Base-by-base conservation (phyloP, 2,113 vertebrate species). In the Glaucidium brasilianum region DNA sequence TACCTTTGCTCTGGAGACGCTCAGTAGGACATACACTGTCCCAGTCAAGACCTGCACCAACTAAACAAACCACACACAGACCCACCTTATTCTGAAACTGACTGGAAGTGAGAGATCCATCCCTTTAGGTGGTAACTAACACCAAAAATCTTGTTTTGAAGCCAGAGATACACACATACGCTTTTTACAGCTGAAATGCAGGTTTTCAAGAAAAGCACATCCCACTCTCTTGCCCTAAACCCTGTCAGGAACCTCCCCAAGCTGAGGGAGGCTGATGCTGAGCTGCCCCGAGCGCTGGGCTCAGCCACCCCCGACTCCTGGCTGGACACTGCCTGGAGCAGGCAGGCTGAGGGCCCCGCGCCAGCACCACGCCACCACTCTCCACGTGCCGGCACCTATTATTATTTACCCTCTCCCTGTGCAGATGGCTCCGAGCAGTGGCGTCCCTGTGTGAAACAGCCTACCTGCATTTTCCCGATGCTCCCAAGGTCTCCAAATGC, bases 301-400 rank as follows among this genome's bases (percentile, higher is more conserved):
- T 83, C 71, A 29, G 39, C 56, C 37, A 15, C 55, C 58, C 56
- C 0, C 59, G 35, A 79, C 49, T 52, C 27, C 53, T 72, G 0
- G 0, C 37, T 15, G 13, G 60, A 53, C 16, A 1, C 35, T 75
- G 81, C 62, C 43, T 2, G 5, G 34, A 30, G 56, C 0, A 2
- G 53, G 21, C 58, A 76, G 66, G 53, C 64, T 52, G 39, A 18
- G 69, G 29, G 8, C 60, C n/a, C 20, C 3, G 1, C 11, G 2
- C 55, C 82, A 43, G 32, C 78, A 66, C 50, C 66, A 45, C 1
- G 6, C n/a, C 17, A 12, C 39, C 39, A 11, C 88, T 29, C 73
- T 69, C 92, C 67, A 55, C 0, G 0, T 53, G 59, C 55, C 9
- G 3, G 32, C 17, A 26, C 50, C 39, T 18, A 13, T 59, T 41